These are phyloP conservation scores for Cerastis rubricosa DNA, from an alignment of 2,888 invertebrate species.

Conservation along the genomic window DNA sequence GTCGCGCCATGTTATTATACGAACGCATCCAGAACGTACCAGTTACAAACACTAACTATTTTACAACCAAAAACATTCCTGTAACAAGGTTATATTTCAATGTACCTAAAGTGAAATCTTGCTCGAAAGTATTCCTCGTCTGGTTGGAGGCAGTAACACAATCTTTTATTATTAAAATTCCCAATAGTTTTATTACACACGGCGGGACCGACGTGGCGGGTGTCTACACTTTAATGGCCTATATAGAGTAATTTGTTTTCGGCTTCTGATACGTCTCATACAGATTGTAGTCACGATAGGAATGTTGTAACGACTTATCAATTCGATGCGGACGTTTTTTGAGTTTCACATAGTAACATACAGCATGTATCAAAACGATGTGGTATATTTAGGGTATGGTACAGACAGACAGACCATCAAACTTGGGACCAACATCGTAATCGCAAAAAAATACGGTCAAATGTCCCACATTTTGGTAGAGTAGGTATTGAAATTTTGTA, in stretches of 20 bases:
- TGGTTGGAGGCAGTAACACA: constrained; percentile 54
- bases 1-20: not conserved
- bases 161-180: constrained; percentile 71
- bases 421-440: not conserved
- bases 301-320: constrained; percentile 83
- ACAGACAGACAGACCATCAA: not conserved
- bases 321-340: constrained; percentile 79
- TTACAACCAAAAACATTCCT: constrained; percentile 49
- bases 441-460: not conserved
- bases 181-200: constrained; percentile 71
- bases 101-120: constrained; percentile 56
- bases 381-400: not conserved
- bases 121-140: constrained; percentile 55
- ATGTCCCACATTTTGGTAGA: not conserved
- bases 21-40: constrained; percentile 8
- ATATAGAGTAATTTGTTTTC: constrained; percentile 82
- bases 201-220: constrained; percentile 63
- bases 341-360: constrained; percentile 55
- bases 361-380: not conserved
- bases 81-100: constrained; percentile 50
- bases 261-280: constrained; percentile 79
- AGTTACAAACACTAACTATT: constrained; percentile 31
- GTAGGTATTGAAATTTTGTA: not conserved
- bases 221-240: constrained; percentile 69
- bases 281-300: constrained; percentile 79